Evolutionary conservation across 2,797 vertebrate genomes (phyloP), one percentile per base, ranked within the genome.

Genomic region (Gymnoscopelus braueri): DNA sequence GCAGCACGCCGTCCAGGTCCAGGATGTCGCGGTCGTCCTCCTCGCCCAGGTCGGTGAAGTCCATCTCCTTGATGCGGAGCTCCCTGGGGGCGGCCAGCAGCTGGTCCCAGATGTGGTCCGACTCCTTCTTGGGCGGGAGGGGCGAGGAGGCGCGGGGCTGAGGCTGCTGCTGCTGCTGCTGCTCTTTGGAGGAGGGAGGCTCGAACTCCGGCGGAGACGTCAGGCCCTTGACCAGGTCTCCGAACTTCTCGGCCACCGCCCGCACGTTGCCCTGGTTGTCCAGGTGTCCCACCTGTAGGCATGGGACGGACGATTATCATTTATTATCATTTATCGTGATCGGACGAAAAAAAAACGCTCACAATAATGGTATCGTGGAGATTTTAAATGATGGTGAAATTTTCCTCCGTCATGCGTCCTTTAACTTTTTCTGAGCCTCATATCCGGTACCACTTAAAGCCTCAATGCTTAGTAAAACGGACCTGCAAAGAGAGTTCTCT

Each of bases 41-140:
- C 7, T 99, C 98, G 70, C 89, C 93, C 65, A 99, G 92, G 91
- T 99, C 98, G 0, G 97, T 99, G 90, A 99, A 99, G 92, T 99
- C 97, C 94, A 99, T 96, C 74, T 99, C 97, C 93, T 97, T 98
- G 84, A 99, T 99, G 74, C 95, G 94, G 66, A 99, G 95, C 92
- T 98, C 96, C 74, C 95, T 92, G 15, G 97, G 97, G 10, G 92
- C 84, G 57, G 97, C 96, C 96, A 99, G 95, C 70, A 99, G 94
- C 92, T 99, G 97, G 89, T 99, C 98, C 98, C 98, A 99, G 87
- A 99, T 98, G 52, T 97, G 94, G 82, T 99, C 98, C 0, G 97
- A 98, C 88, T 99, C 98, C 8, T 96, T 97, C 91, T 97, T 98
- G 0, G 94, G 88, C 3, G 94, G 94, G 44, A 56, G 58, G 3